Percentiles rank a stretch among this genome's conserved stretches.
These are phyloP conservation scores for Tinea semifulvella DNA, from an alignment of 2,888 invertebrate species.

Conservation along the genomic window DNA sequence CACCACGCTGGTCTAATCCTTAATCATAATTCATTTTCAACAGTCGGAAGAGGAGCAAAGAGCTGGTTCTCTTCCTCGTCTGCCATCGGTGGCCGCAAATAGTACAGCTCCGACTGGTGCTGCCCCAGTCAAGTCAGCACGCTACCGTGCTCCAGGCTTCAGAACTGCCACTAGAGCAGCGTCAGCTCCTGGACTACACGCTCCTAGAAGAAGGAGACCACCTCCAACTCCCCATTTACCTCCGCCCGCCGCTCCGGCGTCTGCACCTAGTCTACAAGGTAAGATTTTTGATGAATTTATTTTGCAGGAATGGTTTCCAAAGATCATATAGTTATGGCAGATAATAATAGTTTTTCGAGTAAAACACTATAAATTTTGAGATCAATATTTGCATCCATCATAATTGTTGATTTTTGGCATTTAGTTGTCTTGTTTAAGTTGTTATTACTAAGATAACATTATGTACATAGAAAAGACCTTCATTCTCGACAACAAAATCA, in stretches of 20 bases:
- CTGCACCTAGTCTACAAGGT: constrained; percentile 67
- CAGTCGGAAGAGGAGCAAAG: constrained; percentile 64
- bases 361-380: too few relatives aligned
- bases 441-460: too few relatives aligned
- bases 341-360: too few relatives aligned
- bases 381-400: too few relatives aligned
- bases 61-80: constrained; percentile 81
- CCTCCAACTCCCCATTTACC: constrained; percentile 47
- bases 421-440: too few relatives aligned
- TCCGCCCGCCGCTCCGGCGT: constrained; percentile 48
- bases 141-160: constrained; percentile 87
- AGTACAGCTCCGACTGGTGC: constrained; percentile 58
- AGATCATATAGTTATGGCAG: too few relatives aligned
- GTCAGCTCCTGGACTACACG: constrained; percentile 79
- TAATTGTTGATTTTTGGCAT: too few relatives aligned
- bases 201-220: constrained; percentile 64
- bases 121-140: constrained; percentile 81
- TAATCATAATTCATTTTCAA: too few relatives aligned
- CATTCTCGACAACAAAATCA: too few relatives aligned
- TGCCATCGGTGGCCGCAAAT: constrained; percentile 62
- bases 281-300: constrained; percentile 32
- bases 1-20: too few relatives aligned
- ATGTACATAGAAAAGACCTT: too few relatives aligned
- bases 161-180: constrained; percentile 78
- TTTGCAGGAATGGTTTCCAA: too few relatives aligned